Evolutionary conservation across 2,797 vertebrate species (phyloP).

Genomic region (Otolemur crassicaudatus): DNA sequence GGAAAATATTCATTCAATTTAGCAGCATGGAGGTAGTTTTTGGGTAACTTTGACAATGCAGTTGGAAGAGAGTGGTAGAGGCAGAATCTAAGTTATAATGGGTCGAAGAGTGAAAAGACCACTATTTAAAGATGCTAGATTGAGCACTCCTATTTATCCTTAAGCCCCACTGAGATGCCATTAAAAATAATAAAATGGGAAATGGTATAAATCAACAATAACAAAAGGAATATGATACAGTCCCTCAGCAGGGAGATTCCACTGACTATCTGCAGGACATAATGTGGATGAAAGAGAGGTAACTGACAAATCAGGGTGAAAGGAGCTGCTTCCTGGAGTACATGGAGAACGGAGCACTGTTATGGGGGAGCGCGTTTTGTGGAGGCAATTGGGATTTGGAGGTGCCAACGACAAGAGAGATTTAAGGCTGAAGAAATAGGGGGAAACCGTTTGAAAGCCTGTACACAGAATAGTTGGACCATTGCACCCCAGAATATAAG

Average conservation of each 20-base stretch:
- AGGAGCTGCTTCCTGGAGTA: neutral
- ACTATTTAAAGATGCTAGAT: neutral
- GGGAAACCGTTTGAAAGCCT: neutral
- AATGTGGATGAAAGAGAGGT: neutral
- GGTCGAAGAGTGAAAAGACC: neutral
- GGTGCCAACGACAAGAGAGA: neutral
- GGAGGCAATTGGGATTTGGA: neutral
- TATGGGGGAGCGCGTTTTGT: neutral
- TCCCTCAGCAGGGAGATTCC: neutral
- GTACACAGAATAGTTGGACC: neutral
- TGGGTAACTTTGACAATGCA: neutral
- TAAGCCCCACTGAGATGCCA: neutral
- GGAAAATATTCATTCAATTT: neutral
- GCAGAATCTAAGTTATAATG: neutral
- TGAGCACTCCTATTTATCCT: neutral
- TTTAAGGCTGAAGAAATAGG: neutral
- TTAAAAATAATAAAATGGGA: neutral
- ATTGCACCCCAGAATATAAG: neutral
- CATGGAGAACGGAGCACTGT: neutral
- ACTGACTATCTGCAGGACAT: neutral
- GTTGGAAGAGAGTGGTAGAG: neutral
- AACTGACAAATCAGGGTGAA: neutral
- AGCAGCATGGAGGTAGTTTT: neutral
- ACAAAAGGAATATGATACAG: neutral
- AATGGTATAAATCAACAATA: neutral